Conservation (phyloP, 2,797 vertebrate species). For the Aldrovandia affinis region DNA sequence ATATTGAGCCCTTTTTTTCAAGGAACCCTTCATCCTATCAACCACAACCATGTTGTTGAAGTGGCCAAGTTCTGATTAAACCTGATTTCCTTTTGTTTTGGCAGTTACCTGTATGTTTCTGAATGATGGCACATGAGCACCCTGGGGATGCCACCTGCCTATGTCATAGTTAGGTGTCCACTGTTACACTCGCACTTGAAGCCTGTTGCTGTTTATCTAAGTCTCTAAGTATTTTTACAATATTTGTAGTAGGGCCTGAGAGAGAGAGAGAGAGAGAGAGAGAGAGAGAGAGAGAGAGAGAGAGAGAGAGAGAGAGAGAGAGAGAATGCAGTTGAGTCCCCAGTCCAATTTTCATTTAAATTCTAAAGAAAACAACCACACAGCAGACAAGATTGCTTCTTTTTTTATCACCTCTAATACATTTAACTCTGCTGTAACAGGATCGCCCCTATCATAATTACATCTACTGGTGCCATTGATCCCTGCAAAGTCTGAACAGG, state of each 20-base stretch:
- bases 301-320: background rate
- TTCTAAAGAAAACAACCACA: slow-evolving; percentile 55
- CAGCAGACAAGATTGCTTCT: slow-evolving; percentile 59
- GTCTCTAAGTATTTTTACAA: background rate
- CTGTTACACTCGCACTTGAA: background rate
- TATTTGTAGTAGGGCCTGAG: too few species aligned
- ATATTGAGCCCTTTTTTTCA: too few species aligned
- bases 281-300: background rate
- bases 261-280: too few species aligned
- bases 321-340: slow-evolving; percentile 29
- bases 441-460: slow-evolving; percentile 71
- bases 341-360: slow-evolving; percentile 64
- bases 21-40: too few species aligned
- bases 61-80: too few species aligned
- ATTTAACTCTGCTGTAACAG: slow-evolving; percentile 59
- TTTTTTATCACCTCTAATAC: slow-evolving; percentile 68
- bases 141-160: background rate
- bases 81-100: too few species aligned
- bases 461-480: slow-evolving; percentile 67
- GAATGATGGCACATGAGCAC: too few species aligned
- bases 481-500: slow-evolving; percentile 40
- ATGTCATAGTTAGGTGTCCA: background rate
- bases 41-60: too few species aligned
- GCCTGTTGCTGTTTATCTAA: background rate
- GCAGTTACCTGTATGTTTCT: too few species aligned